Conservation (phyloP, 2,888 invertebrate species). For the Agonopterix arenella region DNA sequence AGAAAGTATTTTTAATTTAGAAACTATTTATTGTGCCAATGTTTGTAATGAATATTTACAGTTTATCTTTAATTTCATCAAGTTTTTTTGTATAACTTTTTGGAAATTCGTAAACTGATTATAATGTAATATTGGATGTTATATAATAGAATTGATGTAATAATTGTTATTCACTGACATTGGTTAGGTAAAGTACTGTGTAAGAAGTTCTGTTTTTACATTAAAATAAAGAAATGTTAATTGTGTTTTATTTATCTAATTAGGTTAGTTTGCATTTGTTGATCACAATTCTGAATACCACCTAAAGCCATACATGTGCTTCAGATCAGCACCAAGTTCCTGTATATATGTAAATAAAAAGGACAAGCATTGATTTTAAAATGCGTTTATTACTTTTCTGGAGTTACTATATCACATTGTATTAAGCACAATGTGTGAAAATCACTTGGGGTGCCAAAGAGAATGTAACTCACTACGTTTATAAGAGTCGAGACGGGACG, state of each 20-base stretch:
- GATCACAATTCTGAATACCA: no score
- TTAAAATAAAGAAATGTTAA: constrained; percentile 63
- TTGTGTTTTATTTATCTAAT: constrained; percentile 21
- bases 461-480: no score
- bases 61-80: constrained; percentile 15
- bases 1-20: constrained; percentile 16
- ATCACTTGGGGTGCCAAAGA: no score
- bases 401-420: no score
- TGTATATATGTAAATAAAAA: no score
- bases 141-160: constrained; percentile 47
- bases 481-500: no score
- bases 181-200: constrained; percentile 43
- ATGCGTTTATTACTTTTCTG: no score
- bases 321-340: no score
- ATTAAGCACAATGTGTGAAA: no score
- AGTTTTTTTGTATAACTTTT: constrained; percentile 19
- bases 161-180: constrained; percentile 57
- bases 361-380: no score
- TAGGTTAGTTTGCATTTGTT: no score
- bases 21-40: constrained; percentile 45
- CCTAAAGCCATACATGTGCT: no score
- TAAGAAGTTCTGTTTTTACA: constrained; percentile 65
- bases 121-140: constrained; percentile 27
- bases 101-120: constrained; percentile 14
- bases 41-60: constrained; percentile 18